Percentiles rank a stretch among this genome's conserved stretches.
Evolutionary conservation across 1,140 invertebrate species (phyloP).

Genomic region (Anastrepha ludens): DNA sequence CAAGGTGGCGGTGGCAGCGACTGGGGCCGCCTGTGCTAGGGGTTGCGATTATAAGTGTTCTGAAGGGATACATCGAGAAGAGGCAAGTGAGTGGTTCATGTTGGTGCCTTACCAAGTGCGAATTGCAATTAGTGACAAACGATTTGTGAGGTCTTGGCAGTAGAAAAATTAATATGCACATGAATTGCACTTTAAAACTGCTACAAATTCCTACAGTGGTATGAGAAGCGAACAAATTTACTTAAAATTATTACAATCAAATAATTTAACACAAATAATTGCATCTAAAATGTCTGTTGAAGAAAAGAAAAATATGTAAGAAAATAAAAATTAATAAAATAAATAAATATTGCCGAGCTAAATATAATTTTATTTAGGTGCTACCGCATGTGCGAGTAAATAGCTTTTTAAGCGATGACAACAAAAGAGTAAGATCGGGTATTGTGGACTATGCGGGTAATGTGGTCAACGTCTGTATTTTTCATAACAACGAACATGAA

Average conservation of each 20-base stretch:
- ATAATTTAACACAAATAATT: too few species aligned
- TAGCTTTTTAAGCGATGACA: too few species aligned
- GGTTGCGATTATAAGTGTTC: background rate
- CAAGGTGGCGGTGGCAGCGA: background rate
- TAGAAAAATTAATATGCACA: constrained; percentile 25
- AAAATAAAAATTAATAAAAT: too few species aligned
- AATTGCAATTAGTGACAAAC: constrained; percentile 47
- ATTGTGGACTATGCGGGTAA: too few species aligned
- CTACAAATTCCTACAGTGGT: background rate
- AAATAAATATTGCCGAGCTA: too few species aligned
- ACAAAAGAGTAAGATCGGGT: too few species aligned
- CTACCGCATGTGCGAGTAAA: background rate
- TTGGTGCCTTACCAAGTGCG: constrained; percentile 10
- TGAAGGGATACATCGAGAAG: background rate
- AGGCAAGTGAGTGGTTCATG: background rate
- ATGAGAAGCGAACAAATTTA: background rate
- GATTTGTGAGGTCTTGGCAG: constrained; percentile 41
- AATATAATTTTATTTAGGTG: background rate
- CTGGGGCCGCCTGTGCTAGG: background rate
- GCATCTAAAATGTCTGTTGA: too few species aligned
- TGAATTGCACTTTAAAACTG: constrained; percentile 16
- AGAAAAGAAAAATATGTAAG: too few species aligned
- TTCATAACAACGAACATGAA: too few species aligned
- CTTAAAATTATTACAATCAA: too few species aligned
- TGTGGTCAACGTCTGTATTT: too few species aligned